Percentiles rank a stretch among this genome's conserved stretches.
Conservation (phyloP, 2,113 vertebrate genomes). For the Elachura formosa region DNA sequence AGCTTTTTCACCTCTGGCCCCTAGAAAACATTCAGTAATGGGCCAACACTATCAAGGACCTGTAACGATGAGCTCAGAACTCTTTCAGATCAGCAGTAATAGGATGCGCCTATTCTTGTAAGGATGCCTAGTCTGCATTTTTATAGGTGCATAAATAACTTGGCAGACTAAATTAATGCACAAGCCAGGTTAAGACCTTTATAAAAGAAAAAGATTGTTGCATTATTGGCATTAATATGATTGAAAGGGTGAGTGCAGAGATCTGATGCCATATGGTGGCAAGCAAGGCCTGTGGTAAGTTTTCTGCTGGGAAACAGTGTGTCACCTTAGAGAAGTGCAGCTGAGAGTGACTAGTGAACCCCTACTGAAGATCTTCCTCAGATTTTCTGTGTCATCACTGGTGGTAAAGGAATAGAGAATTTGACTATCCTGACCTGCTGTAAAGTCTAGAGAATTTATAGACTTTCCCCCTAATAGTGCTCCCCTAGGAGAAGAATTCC, state of each 20-base stretch:
- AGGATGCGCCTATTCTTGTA: not conserved
- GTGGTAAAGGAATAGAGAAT: not conserved
- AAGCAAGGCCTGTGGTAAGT: not conserved
- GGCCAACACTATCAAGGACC: not conserved
- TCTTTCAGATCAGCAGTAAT: not conserved
- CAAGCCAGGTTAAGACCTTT: conserved; percentile 22
- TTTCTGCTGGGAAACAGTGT: not conserved
- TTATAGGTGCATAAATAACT: conserved; percentile 30
- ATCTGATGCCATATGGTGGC: not conserved
- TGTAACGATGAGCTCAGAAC: not conserved
- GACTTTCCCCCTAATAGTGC: not conserved
- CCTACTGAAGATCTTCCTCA: not conserved
- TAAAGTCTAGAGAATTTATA: not conserved
- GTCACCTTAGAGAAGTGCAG: not conserved
- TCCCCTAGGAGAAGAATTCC: not conserved
- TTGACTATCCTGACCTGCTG: not conserved
- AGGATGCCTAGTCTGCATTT: conserved; percentile 25
- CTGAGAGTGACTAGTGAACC: accelerated
- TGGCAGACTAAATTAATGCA: conserved; percentile 12
- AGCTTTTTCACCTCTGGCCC: not conserved
- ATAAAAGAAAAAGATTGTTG: conserved; percentile 20
- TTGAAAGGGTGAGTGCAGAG: conserved; percentile 5
- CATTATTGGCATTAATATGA: conserved; percentile 33
- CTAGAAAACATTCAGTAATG: not conserved
- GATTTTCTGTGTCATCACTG: not conserved